Base-by-base conservation (phyloP, 92 coral and sea anemone species). In the Micromussa lordhowensis region DNA sequence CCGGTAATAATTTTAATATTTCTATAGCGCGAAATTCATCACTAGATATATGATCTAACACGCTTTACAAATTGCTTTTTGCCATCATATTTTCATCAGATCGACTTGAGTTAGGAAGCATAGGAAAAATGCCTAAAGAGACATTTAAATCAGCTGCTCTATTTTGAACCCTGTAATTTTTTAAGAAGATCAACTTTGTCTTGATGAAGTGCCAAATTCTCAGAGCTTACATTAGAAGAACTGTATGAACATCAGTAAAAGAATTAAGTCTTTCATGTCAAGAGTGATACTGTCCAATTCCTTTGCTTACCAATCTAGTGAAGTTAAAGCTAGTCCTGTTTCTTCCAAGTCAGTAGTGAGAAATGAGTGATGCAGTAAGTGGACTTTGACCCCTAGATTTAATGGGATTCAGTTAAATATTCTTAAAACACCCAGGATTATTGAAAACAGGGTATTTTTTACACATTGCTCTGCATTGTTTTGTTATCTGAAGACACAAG, bases 381-480 rank as follows among this genome's bases (percentile, higher is more conserved):
- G 88, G 88, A 85, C 82, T 85, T 85, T 85, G 88, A 85, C 88
- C 88, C 88, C 88, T 4, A 29, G 18, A 59, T 55, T 74, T 32
- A 76, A 18, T 53, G 26, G n/a, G 28, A 76, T 76, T 76, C 13
- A 3, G 69, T 7, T 63, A 44, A 44, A 8, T 8, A 44, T 9
- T 44, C 18, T 55, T 15, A 55, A 15, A 55, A 59, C 6, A 59
- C 68, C n/a, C 68, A 59, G 24, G 68, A 59, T 59, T 6, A 59
- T 21, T 59, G 24, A 44, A 44, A 44, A 44, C 51, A 44, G 51
- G 51, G 8, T 13, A 44, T 44, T n/a, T n/a, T n/a, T n/a, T 44
- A 44, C 13, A 44, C 51, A 44, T 44, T 44, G 51, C 12, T 44
- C 1, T 8, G 1, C 12, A 44, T 9, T 12, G 9, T 44, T 44